Evolutionary conservation across 2,888 invertebrate genomes (phyloP).

Genomic region (Drosophila aldrichi): DNA sequence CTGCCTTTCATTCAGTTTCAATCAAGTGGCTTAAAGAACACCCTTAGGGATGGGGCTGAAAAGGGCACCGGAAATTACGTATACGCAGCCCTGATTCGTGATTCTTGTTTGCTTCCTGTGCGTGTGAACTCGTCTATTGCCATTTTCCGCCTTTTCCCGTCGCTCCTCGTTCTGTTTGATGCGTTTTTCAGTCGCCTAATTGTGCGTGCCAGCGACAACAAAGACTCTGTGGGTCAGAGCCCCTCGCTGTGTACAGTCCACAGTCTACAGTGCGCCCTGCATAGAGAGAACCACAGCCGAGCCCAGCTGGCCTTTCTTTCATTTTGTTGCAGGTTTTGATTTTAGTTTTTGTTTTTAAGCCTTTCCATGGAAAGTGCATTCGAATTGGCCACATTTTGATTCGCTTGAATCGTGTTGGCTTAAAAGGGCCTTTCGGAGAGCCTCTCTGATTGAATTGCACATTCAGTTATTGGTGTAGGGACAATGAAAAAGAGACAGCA

Average conservation of each 20-base stretch:
- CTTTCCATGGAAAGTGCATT: conserved; percentile 19
- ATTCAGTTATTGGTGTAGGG: background rate
- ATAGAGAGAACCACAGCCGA: conserved; percentile 11
- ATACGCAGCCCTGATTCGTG: conserved; percentile 15
- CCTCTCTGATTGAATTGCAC: conserved; percentile 3
- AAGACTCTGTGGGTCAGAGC: conserved; percentile 16
- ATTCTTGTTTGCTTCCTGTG: conserved; percentile 18
- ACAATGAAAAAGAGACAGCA: background rate
- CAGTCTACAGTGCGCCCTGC: background rate
- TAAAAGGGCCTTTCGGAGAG: background rate
- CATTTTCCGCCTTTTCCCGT: conserved; percentile 15
- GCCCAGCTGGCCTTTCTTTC: conserved; percentile 8
- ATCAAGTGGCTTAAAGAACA: background rate
- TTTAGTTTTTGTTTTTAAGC: conserved; percentile 2
- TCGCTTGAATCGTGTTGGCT: background rate
- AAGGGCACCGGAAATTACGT: conserved; percentile 27
- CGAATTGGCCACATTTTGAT: conserved; percentile 19
- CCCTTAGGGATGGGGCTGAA: background rate
- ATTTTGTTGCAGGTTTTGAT: conserved; percentile 8
- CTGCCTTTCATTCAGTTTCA: background rate
- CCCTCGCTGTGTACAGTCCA: conserved; percentile 1
- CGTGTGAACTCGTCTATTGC: conserved; percentile 18
- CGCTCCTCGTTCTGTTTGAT: conserved; percentile 33
- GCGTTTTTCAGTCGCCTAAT: conserved; percentile 58
- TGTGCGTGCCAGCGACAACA: conserved; percentile 63